These are phyloP conservation scores for Hyphantria cunea DNA, from an alignment of 1,140 invertebrate genomes.

Conservation along the genomic window DNA sequence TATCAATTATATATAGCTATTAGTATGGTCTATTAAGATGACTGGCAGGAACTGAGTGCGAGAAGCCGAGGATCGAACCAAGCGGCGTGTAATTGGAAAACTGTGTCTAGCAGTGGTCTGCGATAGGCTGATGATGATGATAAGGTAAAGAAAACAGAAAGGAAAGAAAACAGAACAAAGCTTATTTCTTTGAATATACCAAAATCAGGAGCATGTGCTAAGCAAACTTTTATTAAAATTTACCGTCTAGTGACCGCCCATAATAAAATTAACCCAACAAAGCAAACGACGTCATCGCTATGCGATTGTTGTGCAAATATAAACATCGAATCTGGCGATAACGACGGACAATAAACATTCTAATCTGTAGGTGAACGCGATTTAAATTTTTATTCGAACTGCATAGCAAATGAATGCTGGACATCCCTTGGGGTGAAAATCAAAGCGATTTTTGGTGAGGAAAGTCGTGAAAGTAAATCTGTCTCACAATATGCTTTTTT, in stretches of 20 bases:
- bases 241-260: conserved; percentile 56
- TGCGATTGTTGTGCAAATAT: conserved; percentile 70
- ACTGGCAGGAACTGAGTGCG: too few relatives aligned
- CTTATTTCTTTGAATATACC: too few relatives aligned
- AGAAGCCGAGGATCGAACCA: too few relatives aligned
- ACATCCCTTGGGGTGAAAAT: not conserved
- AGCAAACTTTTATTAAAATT: conserved; percentile 59
- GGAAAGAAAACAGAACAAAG: too few relatives aligned
- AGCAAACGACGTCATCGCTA: conserved; percentile 48
- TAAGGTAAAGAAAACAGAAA: too few relatives aligned
- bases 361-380: conserved; percentile 23
- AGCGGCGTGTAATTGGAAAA: too few relatives aligned
- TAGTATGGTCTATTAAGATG: too few relatives aligned
- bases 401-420: not conserved
- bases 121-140: too few relatives aligned
- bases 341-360: conserved; percentile 38
- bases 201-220: conserved; percentile 26
- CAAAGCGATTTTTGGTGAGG: not conserved
- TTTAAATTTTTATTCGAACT: conserved; percentile 11
- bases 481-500: too few relatives aligned
- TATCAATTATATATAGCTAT: too few relatives aligned
- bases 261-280: conserved; percentile 78
- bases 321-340: conserved; percentile 69
- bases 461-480: not conserved
- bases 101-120: too few relatives aligned